Evolutionary conservation across 2,888 invertebrate genomes (phyloP), one percentile per base, ranked within the genome.

Genomic region (Amblyjoppa fuscipennis): DNA sequence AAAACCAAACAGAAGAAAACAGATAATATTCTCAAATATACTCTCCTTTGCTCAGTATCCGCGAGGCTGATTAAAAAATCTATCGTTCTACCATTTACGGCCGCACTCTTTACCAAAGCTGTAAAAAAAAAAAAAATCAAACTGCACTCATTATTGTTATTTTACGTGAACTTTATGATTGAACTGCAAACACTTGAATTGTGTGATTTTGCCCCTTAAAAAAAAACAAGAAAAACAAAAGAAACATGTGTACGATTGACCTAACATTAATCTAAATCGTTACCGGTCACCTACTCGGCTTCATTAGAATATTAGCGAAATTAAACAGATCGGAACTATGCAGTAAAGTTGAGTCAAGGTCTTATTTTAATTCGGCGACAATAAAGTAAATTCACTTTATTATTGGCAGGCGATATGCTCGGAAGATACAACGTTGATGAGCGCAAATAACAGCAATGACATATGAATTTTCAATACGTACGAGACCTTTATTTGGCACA

Each of bases 51-150:
- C 84, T 84, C 78, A 53, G 73, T 78, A 70, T 45, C 25, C 66
- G 70, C 68, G 53, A 76, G 66, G 41, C 31, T 66, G 31, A 86
- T 84, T 83, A 31, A 70, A 75, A 70, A 34, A 73, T 31, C 59
- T 51, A 41, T 69, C 81, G 80, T 77, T 80, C 31, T 53, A 80
- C 53, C 61, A 79, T 79, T 85, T 28, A 75, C 66, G 70, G 70
- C 78, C 56, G 51, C 75, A 66, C 77, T 25, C 78, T 61, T 81
- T 75, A 70, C 78, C 70, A 75, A 82, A 82, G 74, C 64, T 75
- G 51, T 78, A 61, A 84, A 81, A 75, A 81, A 84, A 81, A 75
- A 81, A 69, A 82, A 76, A 79, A 76, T 84, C 75, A 82, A 76
- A 82, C 51, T 74, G 83, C 85, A 81, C 83, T 74, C 25, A 69